Evolutionary conservation across 2,113 vertebrate genomes (phyloP).

Genomic region (Platichthys flesus): DNA sequence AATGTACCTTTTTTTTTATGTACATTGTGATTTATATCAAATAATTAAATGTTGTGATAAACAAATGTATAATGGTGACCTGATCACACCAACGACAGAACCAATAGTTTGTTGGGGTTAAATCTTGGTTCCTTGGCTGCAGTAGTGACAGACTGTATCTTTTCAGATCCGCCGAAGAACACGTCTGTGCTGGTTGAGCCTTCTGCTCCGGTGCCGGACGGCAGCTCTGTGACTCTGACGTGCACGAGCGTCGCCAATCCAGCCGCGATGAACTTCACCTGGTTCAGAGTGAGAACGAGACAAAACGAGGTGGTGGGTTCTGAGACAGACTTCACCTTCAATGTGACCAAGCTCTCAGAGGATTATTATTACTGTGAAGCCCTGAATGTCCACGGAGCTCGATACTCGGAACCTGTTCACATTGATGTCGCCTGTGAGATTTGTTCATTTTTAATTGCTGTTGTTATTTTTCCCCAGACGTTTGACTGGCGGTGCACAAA

Average conservation of each 20-base stretch:
- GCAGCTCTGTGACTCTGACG: slow-evolving; percentile 70
- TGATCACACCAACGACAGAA: too few species aligned
- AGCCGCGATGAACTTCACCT: slow-evolving; percentile 67
- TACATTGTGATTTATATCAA: too few species aligned
- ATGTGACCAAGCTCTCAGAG: slow-evolving; percentile 65
- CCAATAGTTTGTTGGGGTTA: too few species aligned
- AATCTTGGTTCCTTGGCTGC: too few species aligned
- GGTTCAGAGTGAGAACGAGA: slow-evolving; percentile 66
- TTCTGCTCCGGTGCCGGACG: slow-evolving; percentile 54
- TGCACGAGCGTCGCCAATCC: slow-evolving; percentile 74
- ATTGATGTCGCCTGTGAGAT: slow-evolving; percentile 71
- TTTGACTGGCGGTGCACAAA: not conserved
- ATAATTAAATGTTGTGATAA: too few species aligned
- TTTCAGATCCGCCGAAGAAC: slow-evolving; percentile 74
- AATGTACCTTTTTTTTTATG: too few species aligned
- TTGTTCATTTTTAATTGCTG: not conserved
- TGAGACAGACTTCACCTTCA: slow-evolving; percentile 54
- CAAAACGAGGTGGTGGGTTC: slow-evolving; percentile 40
- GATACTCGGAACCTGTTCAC: slow-evolving; percentile 18
- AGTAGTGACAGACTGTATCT: too few species aligned
- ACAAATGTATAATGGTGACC: too few species aligned
- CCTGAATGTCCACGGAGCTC: slow-evolving; percentile 60
- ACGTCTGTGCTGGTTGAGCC: slow-evolving; percentile 56
- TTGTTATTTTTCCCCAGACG: not conserved
- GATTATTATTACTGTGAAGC: slow-evolving; percentile 68